Percentiles rank a stretch among this genome's conserved stretches.
Conservation (phyloP, 2,888 invertebrate genomes). For the Clusia tigrina region DNA sequence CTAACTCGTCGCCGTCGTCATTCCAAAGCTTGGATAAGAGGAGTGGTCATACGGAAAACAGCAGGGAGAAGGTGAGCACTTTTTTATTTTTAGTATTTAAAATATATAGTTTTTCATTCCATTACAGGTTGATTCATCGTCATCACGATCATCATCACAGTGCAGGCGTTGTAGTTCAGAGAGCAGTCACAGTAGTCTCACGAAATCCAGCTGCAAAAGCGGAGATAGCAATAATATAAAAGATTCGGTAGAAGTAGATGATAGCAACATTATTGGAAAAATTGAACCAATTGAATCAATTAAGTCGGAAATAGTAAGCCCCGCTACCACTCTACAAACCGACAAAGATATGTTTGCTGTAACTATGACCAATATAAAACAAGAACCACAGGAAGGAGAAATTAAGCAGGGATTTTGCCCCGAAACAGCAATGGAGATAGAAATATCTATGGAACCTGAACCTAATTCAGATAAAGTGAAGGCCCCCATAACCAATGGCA, state of each 20-base stretch:
- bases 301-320: conserved; percentile 32
- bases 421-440: background rate
- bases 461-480: background rate
- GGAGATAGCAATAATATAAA: conserved; percentile 20
- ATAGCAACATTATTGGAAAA: conserved; percentile 25
- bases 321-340: background rate
- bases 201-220: conserved; percentile 33
- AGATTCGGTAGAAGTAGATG: conserved; percentile 30
- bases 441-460: background rate
- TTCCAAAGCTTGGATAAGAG: conserved; percentile 48
- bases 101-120: conserved; percentile 1
- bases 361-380: too few relatives aligned
- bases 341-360: too few relatives aligned
- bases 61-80: conserved; percentile 35
- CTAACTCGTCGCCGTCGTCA: conserved; percentile 40
- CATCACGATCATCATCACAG: conserved; percentile 47
- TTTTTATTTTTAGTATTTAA: background rate
- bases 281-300: conserved; percentile 23
- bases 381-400: background rate
- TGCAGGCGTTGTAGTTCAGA: conserved; percentile 57
- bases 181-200: conserved; percentile 53
- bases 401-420: background rate
- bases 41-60: conserved; percentile 40
- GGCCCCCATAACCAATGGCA: background rate
- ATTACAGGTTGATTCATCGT: conserved; percentile 40